Evolutionary conservation across 2,113 vertebrate species (phyloP), one percentile per base, ranked within the genome.

Genomic region (Leptocoma aspasia): DNA sequence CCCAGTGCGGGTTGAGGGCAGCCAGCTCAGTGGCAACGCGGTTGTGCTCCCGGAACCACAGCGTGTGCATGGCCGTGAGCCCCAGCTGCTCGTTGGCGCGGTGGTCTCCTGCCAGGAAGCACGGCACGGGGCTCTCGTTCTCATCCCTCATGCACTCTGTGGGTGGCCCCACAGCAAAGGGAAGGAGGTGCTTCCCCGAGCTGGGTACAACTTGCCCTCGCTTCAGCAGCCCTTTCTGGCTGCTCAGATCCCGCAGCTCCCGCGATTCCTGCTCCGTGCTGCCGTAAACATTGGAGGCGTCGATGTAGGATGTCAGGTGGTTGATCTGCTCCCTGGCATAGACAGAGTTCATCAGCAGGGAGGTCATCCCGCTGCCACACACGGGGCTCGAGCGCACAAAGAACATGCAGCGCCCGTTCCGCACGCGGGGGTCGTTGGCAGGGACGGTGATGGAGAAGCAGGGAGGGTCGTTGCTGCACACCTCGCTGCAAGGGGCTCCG

Each of bases 21-120:
- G 86, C 79, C 20, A 98, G 96, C 89, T 95, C 66, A 0, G 22
- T 2, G 52, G 97, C 97, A 0, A 98, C 2, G 3, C 97, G 98
- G 88, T 98, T 98, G 93, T 98, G 98, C 90, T 98, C 98, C 28
- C 98, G 86, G 90, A 98, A 98, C 98, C 98, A 98, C 6, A 98
- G 82, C 0, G 97, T 98, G 95, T 98, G 98, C 97, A 98, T 97
- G 83, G 97, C 91, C 0, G 98, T 98, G 53, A 98, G 95, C 24
- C 83, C 98, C 83, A 98, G 90, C 90, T 98, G 98, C 85, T 98
- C 98, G 0, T 98, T 98, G 94, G 98, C 97, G 1, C 98, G 96
- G 88, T 98, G 97, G 50, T 98, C 98, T 18, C 98, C 98, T 0
- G 98, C 97, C 80, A 98, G 88, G 92, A 98, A 98, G 85, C 98